Base-by-base conservation (phyloP, 92 coral and sea anemone species). In the Porites evermanni region DNA sequence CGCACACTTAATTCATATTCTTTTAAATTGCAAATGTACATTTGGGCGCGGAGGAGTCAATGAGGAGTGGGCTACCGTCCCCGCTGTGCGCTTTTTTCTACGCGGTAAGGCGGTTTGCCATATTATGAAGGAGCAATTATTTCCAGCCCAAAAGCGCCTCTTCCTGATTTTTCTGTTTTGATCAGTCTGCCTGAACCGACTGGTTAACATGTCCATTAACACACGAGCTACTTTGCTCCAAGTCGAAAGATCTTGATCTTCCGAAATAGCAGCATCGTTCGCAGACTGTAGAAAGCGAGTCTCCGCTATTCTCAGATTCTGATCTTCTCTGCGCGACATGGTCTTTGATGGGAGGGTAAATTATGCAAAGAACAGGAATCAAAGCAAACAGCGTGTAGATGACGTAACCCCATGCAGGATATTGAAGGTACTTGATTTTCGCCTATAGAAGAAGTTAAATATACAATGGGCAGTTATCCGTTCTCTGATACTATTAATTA, bases 351-450 rank as follows among this genome's bases (percentile, higher is more conserved):
- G 85, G 81, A 24, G 95, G 94, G 74, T 84, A 80, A 47, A 84
- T 85, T 6, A 95, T 77, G 75, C 89, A 90, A 12, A 88, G 23
- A 19, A 84, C 75, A 2, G 98, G 98, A 24, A 93, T 71, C 23
- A 90, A 47, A 19, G 78, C 88, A 51, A 87, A 56, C 20, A 80
- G 54, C 61, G 80, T 56, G 77, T 88, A 91, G 66, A 95, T 75
- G 23, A 86, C 84, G 78, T 87, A 81, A 12, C 91, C 96, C 98
- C 98, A 95, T 1, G 95, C 80, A 64, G 98, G 98, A 77, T 95
- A 95, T 18, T 88, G 93, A 64, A n/a, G 59, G 73, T 64, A 24
- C 78, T 72, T 85, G 66, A 86, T 82, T 67, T 82, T 81, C 18
- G 94, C 98, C 98, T 95, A 16, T 95, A 16, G 50, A 53, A 78